Percentiles rank a stretch among this genome's conserved stretches.
phyloP scores from a whole-genome alignment of 2,888 invertebrate genomes.

The Aleiodes leptofemur region DNA sequence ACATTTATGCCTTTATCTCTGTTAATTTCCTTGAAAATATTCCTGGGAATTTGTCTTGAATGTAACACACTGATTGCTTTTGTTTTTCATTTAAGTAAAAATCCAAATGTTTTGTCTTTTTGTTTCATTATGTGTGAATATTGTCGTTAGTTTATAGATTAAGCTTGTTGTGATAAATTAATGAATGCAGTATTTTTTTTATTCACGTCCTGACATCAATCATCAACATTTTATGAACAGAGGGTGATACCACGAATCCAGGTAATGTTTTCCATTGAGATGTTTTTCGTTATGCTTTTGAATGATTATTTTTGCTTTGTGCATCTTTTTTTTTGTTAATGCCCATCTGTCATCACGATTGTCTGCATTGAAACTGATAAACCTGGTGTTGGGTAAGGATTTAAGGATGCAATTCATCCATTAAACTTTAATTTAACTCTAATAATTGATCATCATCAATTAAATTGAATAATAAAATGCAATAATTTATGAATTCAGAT shows the following conservation, averaged over 20 bases:
- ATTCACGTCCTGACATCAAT: conserved; percentile 64
- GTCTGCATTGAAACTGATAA: not conserved
- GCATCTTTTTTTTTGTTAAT: conserved; percentile 9
- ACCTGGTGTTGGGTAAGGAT: conserved; percentile 39
- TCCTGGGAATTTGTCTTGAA: not conserved
- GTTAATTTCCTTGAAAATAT: not conserved
- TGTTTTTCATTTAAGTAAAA: not conserved
- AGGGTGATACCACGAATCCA: conserved; percentile 69
- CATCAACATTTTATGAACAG: conserved; percentile 61
- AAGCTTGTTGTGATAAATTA: conserved; percentile 61
- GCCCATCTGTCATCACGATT: not conserved
- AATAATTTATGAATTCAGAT: not conserved
- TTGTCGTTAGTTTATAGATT: conserved; percentile 54
- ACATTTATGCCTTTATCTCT: not conserved
- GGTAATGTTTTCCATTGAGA: conserved; percentile 66
- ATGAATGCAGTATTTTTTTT: conserved; percentile 65
- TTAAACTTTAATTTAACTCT: not conserved
- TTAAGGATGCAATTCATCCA: conserved; percentile 23
- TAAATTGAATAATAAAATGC: not conserved
- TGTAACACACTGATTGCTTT: conserved; percentile 4
- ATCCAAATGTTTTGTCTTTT: conserved; percentile 25
- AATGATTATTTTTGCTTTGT: conserved; percentile 34
- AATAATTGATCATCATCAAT: not conserved
- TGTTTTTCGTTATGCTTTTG: conserved; percentile 37
- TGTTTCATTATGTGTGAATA: conserved; percentile 11